Base-by-base conservation (phyloP, 2,888 invertebrate genomes). In the Patella pellucida region DNA sequence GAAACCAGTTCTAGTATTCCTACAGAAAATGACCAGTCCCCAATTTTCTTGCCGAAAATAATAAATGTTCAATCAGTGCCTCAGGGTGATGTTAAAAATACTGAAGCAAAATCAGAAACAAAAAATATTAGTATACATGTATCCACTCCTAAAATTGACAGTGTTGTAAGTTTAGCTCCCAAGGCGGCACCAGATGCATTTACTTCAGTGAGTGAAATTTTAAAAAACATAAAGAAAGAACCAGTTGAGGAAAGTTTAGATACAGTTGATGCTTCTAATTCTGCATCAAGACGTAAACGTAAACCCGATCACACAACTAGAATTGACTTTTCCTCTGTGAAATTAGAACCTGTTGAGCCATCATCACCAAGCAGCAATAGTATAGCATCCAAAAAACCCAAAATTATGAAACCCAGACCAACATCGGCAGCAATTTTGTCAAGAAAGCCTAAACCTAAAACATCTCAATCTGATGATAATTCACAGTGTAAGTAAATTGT, bases 141-240 rank as follows among this genome's bases (percentile, higher is more conserved):
- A 62, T 19, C 62, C 41, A 41, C 41, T 9, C 41, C 41, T 9
- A 41, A 41, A 41, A 41, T 41, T 41, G 41, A 41, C 41, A 41
- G 41, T 41, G 41, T 41, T 41, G 41, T 41, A 41, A 41, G 41
- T 41, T 41, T 41, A 41, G 41, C 41, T 41, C 41, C 41, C 41
- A 41, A 41, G 41, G n/a, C 5, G 9, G 9, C 3, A 62, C n/a
- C n/a, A 19, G 19, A 62, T 62, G 19, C n/a, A 16, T 62, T 2
- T 62, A n/a, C n/a, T 19, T 62, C 62, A 62, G 62, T 19, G n/a
- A 62, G 62, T 62, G 62, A 62, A 19, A 62, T 62, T 62, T 62
- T 62, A 62, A 62, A 62, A 15, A 62, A 15, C 11, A 62, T 62
- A n/a, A 62, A 62, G 19, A 62, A n/a, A 16, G 62, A 62, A 62